phyloP scores from a whole-genome alignment of 2,888 invertebrate species.

The Elysia crispata region DNA sequence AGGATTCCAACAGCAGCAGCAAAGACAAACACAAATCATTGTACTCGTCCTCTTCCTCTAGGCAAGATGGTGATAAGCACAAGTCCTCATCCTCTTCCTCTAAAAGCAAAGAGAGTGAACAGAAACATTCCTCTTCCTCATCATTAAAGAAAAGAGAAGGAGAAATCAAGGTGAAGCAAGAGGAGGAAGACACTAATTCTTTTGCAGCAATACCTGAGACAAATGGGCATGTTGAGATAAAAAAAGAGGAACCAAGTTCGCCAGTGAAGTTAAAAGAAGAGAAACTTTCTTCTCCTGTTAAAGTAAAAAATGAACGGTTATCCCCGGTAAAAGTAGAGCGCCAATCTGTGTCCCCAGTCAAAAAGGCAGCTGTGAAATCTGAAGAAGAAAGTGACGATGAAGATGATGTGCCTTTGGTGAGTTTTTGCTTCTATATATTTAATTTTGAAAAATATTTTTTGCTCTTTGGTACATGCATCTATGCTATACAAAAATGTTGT shows the following conservation, averaged over 20 bases:
- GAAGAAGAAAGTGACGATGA: conserved; percentile 54
- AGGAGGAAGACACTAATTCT: conserved; percentile 42
- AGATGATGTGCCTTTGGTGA: conserved; percentile 68
- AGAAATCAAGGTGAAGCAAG: conserved; percentile 50
- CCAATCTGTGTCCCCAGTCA: conserved; percentile 37
- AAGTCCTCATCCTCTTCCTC: conserved; percentile 15
- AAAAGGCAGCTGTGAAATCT: conserved; percentile 43
- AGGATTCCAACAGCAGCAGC: conserved; percentile 36
- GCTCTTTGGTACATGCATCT: no score
- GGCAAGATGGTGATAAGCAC: conserved; percentile 21
- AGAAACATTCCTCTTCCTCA: conserved; percentile 42
- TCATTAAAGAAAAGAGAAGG: conserved; percentile 40
- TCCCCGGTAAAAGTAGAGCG: conserved; percentile 31
- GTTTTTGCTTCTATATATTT: conserved; percentile 2
- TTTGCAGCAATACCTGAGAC: not conserved
- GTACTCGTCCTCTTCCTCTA: conserved; percentile 31
- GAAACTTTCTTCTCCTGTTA: not conserved
- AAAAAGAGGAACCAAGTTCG: conserved; percentile 37
- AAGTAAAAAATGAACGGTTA: conserved; percentile 13
- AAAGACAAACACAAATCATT: conserved; percentile 44
- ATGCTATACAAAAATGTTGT: no score
- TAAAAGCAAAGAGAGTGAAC: conserved; percentile 1
- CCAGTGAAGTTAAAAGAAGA: conserved; percentile 37
- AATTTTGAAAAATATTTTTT: no score
- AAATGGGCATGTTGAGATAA: conserved; percentile 46